Evolutionary conservation across 2,797 vertebrate genomes (phyloP).

Genomic region (Oceanodroma leucorhoa): DNA sequence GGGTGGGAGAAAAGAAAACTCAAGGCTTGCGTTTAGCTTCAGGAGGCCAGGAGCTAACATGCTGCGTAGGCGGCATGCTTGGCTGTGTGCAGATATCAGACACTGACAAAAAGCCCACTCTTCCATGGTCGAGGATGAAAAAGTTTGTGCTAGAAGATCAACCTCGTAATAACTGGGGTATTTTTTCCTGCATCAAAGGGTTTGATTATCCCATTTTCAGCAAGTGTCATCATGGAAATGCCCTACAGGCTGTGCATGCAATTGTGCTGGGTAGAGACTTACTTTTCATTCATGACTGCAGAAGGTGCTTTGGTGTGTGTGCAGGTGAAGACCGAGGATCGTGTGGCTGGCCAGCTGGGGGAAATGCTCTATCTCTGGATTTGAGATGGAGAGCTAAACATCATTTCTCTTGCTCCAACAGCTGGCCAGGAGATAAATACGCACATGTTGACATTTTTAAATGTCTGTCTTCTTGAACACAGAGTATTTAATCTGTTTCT

Average conservation of each 20-base stretch:
- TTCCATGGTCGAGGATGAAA: not conserved
- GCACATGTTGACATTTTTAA: not conserved
- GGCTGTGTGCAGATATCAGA: not conserved
- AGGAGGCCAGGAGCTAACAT: not conserved
- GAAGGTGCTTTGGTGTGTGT: not conserved
- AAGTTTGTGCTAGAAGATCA: not conserved
- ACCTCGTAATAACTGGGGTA: not conserved
- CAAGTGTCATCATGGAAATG: not conserved
- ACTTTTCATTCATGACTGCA: not conserved
- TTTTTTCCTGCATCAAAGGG: not conserved
- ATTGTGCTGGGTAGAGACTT: not conserved
- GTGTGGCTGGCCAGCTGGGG: not conserved
- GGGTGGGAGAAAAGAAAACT: not conserved
- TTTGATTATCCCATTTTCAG: conserved; percentile 4
- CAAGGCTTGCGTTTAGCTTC: not conserved
- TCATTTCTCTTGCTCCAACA: not conserved
- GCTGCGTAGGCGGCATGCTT: not conserved
- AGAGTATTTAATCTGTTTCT: not conserved
- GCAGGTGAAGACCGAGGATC: not conserved
- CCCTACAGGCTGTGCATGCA: not conserved
- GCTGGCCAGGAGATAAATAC: not conserved
- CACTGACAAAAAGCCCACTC: not conserved
- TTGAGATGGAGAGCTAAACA: not conserved
- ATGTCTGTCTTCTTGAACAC: not conserved
- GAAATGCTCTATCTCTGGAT: not conserved